Conservation (phyloP, 2,113 vertebrate species). For the Trochalopteron elliotii region DNA sequence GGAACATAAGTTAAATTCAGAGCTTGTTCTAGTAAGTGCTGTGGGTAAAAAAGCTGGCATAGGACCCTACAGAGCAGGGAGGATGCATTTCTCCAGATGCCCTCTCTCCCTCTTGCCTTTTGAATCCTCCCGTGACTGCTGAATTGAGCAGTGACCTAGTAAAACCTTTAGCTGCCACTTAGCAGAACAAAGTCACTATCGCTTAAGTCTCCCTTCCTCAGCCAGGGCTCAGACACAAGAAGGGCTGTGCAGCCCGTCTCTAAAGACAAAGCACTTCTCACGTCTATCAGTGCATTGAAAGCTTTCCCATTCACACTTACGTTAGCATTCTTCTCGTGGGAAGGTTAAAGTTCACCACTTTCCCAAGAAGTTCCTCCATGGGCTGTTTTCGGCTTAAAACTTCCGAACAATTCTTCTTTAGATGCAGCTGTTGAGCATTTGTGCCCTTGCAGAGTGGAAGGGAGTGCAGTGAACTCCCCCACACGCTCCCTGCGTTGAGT, state of each 20-base stretch:
- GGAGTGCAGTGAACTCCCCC: neutral
- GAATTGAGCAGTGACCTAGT: neutral
- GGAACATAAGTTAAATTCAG: neutral
- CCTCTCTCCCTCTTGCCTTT: neutral
- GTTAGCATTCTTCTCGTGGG: neutral
- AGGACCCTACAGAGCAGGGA: neutral
- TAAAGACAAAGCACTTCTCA: conserved; percentile 44
- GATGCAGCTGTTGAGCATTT: conserved; percentile 37
- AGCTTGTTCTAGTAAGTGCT: neutral
- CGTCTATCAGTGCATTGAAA: conserved; percentile 31
- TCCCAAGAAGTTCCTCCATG: conserved; percentile 47
- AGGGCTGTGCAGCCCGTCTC: neutral
- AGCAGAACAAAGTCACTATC: neutral
- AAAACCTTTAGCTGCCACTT: neutral
- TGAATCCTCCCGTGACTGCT: neutral
- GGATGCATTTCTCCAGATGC: neutral
- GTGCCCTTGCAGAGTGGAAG: neutral
- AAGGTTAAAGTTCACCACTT: conserved; percentile 63
- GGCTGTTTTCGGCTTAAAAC: neutral
- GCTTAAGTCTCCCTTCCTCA: neutral
- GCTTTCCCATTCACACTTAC: conserved; percentile 7
- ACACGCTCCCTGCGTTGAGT: accelerated
- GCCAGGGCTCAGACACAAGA: neutral
- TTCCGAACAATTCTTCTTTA: conserved; percentile 3
- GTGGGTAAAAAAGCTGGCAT: neutral